Evolutionary conservation across 1,140 invertebrate genomes (phyloP), one percentile per base, ranked within the genome.

Genomic region (Harpegnathos saltator): DNA sequence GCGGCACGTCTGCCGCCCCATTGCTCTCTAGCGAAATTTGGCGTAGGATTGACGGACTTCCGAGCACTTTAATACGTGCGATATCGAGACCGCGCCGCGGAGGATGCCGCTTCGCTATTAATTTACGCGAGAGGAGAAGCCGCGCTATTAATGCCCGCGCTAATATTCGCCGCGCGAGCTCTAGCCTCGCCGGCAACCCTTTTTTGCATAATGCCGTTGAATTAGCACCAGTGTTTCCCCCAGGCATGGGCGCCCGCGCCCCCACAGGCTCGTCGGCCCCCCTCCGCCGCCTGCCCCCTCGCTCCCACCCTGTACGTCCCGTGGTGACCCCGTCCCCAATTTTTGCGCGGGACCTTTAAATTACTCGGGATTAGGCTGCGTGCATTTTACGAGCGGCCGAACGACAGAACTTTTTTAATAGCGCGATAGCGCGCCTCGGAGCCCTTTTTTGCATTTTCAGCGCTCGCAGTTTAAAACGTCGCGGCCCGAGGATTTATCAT

Each of bases 321-420:
- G 69, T 65, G n/a, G 29, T 71, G 24, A 24, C 22, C 14, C 66
- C 78, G 63, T 65, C 82, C 85, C 82, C 75, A 87, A 86, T 89
- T 90, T 89, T 89, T 88, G 82, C 86, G 74, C 84, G 52, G 72
- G 62, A 90, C 84, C 84, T 90, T 90, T 89, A 90, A 91, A 91
- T 91, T 91, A 90, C 85, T 85, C 72, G 33, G 91, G 90, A 90
- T 91, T 91, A 91, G 88, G 85, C 88, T 89, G 89, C 84, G 80
- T 90, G 90, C 87, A 85, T 89, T 91, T 91, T 91, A 91, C 86
- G 91, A 91, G 87, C 74, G 84, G 56, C 52, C 81, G 82, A 91
- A 89, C 84, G 89, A 83, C 88, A 71, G 66, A 90, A 90, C 90
- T 91, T 91, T 90, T 91, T 90, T 91, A 91, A 91, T 91, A 91